A percentile compares a stretch with the other conserved stretches of the same genome.
Evolutionary conservation across 2,113 vertebrate species (phyloP).

Genomic region (Cebus imitator): DNA sequence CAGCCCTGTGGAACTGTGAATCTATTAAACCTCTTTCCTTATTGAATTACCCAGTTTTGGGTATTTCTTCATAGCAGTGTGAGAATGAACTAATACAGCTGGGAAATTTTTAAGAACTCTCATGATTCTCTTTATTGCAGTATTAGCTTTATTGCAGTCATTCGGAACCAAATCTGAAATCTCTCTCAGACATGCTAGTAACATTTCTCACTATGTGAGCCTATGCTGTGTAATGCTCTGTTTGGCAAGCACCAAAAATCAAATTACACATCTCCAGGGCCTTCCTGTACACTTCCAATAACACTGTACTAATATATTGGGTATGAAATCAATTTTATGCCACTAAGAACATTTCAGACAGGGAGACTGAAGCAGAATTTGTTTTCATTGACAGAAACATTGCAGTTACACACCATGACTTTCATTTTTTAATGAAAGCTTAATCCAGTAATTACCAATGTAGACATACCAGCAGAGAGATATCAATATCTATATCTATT

Average conservation of each 20-base stretch:
- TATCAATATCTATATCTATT: too few relatives aligned
- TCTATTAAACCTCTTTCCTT: too few relatives aligned
- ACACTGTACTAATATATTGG: rapidly evolving
- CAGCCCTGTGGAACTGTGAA: too few relatives aligned
- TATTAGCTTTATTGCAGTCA: not conserved
- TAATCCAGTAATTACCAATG: not conserved
- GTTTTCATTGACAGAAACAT: too few relatives aligned
- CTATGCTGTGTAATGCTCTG: not conserved
- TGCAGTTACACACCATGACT: not conserved
- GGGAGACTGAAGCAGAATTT: too few relatives aligned
- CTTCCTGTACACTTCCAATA: not conserved
- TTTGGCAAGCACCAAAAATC: not conserved
- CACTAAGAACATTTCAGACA: too few relatives aligned
- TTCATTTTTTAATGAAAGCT: not conserved
- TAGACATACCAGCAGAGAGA: not conserved
- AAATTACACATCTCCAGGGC: rapidly evolving
- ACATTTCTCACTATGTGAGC: not conserved
- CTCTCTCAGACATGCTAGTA: not conserved
- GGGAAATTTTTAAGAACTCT: not conserved
- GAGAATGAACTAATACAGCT: too few relatives aligned
- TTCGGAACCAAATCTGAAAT: not conserved
- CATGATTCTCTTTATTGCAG: not conserved
- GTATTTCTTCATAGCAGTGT: too few relatives aligned
- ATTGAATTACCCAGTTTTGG: too few relatives aligned
- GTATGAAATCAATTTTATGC: too few relatives aligned